A percentile compares a stretch with the other conserved stretches of the same genome.
Conservation (phyloP, 2,888 invertebrate species). For the Limenitis camilla region DNA sequence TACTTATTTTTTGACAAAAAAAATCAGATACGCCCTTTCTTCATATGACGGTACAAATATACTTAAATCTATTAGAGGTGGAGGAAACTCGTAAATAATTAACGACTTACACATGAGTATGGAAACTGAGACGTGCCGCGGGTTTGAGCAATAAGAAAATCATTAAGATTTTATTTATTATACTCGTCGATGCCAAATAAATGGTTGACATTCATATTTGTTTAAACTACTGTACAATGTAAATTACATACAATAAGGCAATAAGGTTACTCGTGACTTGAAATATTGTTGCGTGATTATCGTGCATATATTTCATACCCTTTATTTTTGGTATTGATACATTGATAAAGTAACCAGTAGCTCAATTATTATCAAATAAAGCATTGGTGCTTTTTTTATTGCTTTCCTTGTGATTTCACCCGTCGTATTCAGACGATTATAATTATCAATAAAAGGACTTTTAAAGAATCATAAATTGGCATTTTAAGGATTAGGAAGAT, state of each 20-base stretch:
- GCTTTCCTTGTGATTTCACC: too few species aligned
- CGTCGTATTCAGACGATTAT: too few species aligned
- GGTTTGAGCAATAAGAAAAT: background rate
- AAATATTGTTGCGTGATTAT: conserved; percentile 5
- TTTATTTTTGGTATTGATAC: background rate
- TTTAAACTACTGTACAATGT: conserved; percentile 9
- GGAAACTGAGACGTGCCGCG: background rate
- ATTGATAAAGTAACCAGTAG: too few species aligned
- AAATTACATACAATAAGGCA: background rate
- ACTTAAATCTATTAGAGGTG: background rate
- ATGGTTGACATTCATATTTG: conserved; percentile 13
- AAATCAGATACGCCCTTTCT: too few species aligned
- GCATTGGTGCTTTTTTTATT: too few species aligned
- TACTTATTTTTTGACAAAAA: too few species aligned
- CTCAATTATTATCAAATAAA: too few species aligned
- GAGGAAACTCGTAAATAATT: conserved; percentile 2
- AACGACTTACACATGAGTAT: background rate
- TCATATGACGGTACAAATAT: background rate
- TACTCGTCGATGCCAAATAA: conserved; percentile 14
- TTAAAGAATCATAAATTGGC: too few species aligned
- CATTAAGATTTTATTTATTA: conserved; percentile 17
- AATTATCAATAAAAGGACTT: too few species aligned
- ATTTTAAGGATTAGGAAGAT: too few species aligned
- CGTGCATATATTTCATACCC: background rate
- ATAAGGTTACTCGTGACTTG: conserved; percentile 14